Evolutionary conservation across 2,113 vertebrate genomes (phyloP).

Genomic region (Grallaria varia): DNA sequence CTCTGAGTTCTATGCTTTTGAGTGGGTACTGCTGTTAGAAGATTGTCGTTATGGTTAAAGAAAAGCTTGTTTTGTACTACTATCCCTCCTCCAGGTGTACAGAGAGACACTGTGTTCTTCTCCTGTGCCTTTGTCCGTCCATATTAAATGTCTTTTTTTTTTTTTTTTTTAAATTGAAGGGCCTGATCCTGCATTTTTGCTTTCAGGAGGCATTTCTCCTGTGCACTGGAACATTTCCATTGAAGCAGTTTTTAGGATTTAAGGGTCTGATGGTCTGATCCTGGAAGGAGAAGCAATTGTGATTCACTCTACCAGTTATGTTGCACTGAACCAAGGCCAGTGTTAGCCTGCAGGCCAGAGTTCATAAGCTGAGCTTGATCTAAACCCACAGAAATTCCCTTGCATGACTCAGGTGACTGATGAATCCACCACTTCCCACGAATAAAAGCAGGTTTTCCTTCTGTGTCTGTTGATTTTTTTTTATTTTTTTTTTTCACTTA

Average conservation of each 20-base stretch:
- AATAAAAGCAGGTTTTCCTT: background rate
- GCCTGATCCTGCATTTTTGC: constrained; percentile 42
- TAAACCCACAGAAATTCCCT: background rate
- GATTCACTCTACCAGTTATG: background rate
- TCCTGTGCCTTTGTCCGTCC: constrained; percentile 55
- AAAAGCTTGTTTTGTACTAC: constrained; percentile 78
- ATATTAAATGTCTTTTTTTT: constrained; percentile 69
- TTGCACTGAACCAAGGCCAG: background rate
- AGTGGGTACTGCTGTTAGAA: constrained; percentile 77
- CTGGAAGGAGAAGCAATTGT: background rate
- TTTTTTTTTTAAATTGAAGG: constrained; percentile 69
- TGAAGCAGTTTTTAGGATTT: constrained; percentile 20
- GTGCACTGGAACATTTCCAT: background rate
- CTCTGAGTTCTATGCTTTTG: constrained; percentile 76
- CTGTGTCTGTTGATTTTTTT: background rate
- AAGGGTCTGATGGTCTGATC: background rate
- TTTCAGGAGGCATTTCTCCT: background rate
- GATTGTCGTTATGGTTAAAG: constrained; percentile 77
- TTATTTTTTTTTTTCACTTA: background rate
- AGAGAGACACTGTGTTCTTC: constrained; percentile 73
- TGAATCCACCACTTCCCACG: background rate
- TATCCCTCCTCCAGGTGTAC: constrained; percentile 71
- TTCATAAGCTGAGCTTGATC: background rate
- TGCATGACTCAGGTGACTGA: background rate
- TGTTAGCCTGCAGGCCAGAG: background rate